Evolutionary conservation across 2,888 invertebrate species (phyloP).

Genomic region (Acheta domesticus): DNA sequence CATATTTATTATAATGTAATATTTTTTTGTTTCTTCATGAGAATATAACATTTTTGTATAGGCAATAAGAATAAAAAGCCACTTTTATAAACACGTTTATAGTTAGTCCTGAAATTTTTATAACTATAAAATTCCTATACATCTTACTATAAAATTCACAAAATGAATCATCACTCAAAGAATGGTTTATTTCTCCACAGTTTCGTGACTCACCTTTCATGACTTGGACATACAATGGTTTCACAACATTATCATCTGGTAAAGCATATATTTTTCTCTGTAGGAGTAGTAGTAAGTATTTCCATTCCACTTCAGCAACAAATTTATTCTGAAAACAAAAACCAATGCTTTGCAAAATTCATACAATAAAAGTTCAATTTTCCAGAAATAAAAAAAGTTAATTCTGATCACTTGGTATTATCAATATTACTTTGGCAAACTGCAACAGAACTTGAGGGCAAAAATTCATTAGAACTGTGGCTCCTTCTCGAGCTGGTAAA

Average conservation of each 20-base stretch:
- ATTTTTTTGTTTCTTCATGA: no score
- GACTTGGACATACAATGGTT: conserved; percentile 36
- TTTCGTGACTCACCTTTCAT: conserved; percentile 32
- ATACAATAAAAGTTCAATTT: not conserved
- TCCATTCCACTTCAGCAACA: conserved; percentile 49
- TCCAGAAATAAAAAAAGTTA: not conserved
- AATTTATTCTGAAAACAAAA: conserved; percentile 47
- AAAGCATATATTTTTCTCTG: conserved; percentile 45
- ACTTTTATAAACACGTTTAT: no score
- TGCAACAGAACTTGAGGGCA: conserved; percentile 61
- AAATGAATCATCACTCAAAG: no score
- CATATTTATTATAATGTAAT: no score
- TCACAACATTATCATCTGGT: conserved; percentile 38
- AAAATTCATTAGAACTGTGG: conserved; percentile 55
- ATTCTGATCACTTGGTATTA: not conserved
- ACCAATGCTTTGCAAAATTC: not conserved
- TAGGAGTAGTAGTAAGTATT: conserved; percentile 47
- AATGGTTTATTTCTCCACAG: no score
- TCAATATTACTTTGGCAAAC: conserved; percentile 58
- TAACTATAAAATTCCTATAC: no score
- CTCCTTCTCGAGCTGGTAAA: conserved; percentile 47
- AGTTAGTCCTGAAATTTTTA: no score
- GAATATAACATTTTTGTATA: no score
- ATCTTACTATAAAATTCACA: no score
- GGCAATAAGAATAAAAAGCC: no score